Base-by-base conservation (phyloP, 1,140 invertebrate species). In the Magallana ariakensis region DNA sequence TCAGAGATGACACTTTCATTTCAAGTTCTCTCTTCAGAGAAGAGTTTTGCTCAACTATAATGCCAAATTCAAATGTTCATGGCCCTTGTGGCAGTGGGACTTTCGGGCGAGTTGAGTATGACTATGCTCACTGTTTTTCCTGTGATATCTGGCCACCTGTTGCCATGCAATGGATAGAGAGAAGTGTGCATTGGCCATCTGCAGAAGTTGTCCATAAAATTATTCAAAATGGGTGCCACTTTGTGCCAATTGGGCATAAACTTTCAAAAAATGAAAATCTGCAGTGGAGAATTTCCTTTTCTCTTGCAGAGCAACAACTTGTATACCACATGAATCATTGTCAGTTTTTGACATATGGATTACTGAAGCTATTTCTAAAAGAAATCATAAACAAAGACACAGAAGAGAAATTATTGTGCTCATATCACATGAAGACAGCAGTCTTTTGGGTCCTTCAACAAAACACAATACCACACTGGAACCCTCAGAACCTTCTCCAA, bases 381-480 rank as follows among this genome's bases (percentile, higher is more conserved):
- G 57, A 85, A 53, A 33, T 81, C 16, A 26, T 87, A 22, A 82
- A 85, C 16, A 55, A 55, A 8, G 9, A 80, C 33, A 4, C 19
- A 9, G 58, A 22, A 19, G 57, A 19, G 33, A 56, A 62, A 13
- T 26, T 62, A 10, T 10, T 84, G 19, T 60, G 83, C 57, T 84
- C 83, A n/a, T 84, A 84, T n/a, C 57, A 60, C 56, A 58, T 84
- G 83, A 84, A 84, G 33, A 84, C 57, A 26, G 83, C 83, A 3
- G 10, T 84, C 16, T 84, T 84, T 26, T 84, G 57, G 55, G 26
- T 9, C 3, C 33, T 84, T 9, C 56, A 84, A 60, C 19, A 84
- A 84, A 26, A n/a, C 26, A 19, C 15, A n/a, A 80, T 33, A 7
- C 10, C 46, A 3, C 5, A 5, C 0, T 83, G 81, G 81, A 55